Conservation (phyloP, 2,113 vertebrate species). For the Brachypteracias leptosomus region DNA sequence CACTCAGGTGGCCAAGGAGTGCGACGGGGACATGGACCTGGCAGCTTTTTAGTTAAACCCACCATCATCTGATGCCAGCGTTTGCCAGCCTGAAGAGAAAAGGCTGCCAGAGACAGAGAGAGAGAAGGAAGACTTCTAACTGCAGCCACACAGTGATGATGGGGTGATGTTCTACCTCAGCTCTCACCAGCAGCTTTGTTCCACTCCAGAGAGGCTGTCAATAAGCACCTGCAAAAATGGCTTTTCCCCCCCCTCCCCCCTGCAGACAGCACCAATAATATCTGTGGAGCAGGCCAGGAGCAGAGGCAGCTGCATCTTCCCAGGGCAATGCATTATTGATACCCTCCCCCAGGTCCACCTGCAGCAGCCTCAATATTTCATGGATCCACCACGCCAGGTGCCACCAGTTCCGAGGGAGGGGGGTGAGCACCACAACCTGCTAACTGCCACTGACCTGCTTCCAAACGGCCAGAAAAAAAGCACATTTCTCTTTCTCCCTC, state of each 20-base stretch:
- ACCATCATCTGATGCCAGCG: not conserved
- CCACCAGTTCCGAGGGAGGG: no score
- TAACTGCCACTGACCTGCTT: no score
- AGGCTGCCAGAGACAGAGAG: no score
- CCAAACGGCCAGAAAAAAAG: not conserved
- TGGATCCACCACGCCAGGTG: no score
- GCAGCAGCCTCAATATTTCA: no score
- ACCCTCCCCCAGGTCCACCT: not conserved
- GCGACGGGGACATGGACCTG: accelerated
- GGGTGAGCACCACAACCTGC: no score
- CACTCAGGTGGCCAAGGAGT: not conserved
- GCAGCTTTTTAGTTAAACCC: not conserved
- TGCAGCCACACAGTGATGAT: accelerated
- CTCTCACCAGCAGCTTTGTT: not conserved
- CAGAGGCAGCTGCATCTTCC: not conserved
- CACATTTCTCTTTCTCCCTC: not conserved
- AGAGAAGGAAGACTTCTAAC: not conserved
- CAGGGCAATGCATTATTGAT: not conserved
- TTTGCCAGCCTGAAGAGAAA: not conserved
- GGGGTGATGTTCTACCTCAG: not conserved
- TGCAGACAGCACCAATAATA: not conserved
- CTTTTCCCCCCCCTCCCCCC: not conserved
- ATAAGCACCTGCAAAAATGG: not conserved
- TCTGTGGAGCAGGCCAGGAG: not conserved
- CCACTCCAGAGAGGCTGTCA: not conserved